Percentiles rank a stretch among this genome's conserved stretches.
These are phyloP conservation scores for Rhynchomys soricoides DNA, from an alignment of 2,113 vertebrate species.

Conservation along the genomic window DNA sequence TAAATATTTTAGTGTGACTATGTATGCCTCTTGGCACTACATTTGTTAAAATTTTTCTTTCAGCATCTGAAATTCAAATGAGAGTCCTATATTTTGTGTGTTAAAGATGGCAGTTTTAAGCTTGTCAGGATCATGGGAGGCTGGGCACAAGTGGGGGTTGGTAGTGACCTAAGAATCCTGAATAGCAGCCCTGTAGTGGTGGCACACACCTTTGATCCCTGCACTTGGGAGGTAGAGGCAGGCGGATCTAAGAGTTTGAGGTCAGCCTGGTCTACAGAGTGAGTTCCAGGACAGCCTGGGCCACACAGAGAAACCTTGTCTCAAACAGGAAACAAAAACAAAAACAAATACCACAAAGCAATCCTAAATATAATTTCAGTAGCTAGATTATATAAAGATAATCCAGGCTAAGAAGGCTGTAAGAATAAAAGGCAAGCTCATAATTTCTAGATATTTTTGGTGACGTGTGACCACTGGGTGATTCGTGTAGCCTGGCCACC, in stretches of 20 bases:
- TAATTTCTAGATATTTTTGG: neutral
- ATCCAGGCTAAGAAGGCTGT: neutral
- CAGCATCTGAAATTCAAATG: constrained; percentile 20
- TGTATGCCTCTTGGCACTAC: neutral
- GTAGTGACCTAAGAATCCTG: constrained; percentile 1
- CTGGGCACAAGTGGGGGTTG: neutral
- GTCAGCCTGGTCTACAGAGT: neutral
- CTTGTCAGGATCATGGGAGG: neutral
- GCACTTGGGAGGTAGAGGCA: neutral
- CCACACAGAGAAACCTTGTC: neutral
- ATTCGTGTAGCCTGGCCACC: neutral
- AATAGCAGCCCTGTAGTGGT: neutral
- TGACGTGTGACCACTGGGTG: neutral
- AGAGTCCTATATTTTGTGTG: constrained; percentile 28
- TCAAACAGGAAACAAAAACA: neutral
- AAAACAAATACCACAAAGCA: neutral
- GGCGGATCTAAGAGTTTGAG: neutral
- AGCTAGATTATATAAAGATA: neutral
- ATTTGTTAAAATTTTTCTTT: constrained; percentile 21
- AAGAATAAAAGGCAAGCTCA: neutral
- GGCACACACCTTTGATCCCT: neutral
- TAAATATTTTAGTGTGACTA: constrained; percentile 14
- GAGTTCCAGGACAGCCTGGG: neutral
- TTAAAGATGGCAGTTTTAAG: constrained; percentile 42
- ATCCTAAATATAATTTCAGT: constrained; percentile 26